Conservation (phyloP, 2,888 invertebrate genomes). For the Trachelus troglodyta region DNA sequence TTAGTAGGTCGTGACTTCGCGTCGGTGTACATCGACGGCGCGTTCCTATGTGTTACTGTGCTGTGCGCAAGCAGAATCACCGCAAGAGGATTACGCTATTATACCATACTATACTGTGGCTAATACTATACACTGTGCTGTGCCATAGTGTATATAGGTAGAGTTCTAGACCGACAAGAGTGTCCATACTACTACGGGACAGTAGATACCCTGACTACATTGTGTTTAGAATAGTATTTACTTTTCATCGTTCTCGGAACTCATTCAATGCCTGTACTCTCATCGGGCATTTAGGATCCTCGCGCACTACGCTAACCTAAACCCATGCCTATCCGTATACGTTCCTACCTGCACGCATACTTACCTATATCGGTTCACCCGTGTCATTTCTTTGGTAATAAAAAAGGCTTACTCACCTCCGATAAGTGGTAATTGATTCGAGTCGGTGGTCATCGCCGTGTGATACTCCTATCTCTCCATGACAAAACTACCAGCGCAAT, state of each 20-base stretch:
- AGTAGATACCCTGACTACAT: conserved; percentile 9
- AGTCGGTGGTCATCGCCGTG: conserved; percentile 10
- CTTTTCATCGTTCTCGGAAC: conserved; percentile 17
- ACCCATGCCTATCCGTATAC: background rate
- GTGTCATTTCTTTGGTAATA: conserved; percentile 2
- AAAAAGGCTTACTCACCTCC: conserved; percentile 21
- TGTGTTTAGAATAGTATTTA: conserved; percentile 16
- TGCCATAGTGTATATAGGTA: background rate
- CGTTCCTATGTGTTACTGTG: conserved; percentile 5
- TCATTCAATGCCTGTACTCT: conserved; percentile 18
- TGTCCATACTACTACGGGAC: conserved; percentile 6
- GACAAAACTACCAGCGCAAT: too few species aligned
- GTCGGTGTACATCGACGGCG: conserved; percentile 36
- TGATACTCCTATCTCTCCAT: background rate
- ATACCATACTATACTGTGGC: background rate
- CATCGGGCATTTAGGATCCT: conserved; percentile 12
- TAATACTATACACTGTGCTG: conserved; percentile 8
- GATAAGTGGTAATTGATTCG: conserved; percentile 24
- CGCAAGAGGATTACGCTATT: background rate
- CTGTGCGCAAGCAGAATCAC: background rate
- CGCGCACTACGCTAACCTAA: background rate
- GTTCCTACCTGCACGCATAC: background rate
- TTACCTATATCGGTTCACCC: background rate
- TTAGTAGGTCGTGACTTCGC: conserved; percentile 65
- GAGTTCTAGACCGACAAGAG: background rate